Evolutionary conservation across 2,888 invertebrate species (phyloP), one percentile per base, ranked within the genome.

Genomic region (Rhorus exstirpatorius): DNA sequence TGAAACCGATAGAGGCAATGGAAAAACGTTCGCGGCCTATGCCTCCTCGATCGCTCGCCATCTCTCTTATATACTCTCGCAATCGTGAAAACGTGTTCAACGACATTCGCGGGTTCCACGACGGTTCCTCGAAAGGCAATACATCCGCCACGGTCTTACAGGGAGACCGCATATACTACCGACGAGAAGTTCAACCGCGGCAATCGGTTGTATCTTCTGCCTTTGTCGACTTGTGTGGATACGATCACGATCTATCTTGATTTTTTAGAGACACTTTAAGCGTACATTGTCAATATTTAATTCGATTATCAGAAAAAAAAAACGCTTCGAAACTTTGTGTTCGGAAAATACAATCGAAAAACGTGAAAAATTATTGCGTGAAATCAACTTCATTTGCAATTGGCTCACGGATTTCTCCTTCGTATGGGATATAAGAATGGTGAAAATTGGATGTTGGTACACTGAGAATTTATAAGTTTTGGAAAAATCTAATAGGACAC

Each of bases 1-100:
- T 77, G 85, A 76, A n/a, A 86, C 31, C 51, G 82, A 86, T 84
- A 85, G 78, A 81, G 74, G 81, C 83, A 83, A 19, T 4, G 79
- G 78, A 86, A 88, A 83, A 83, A 79, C 75, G 17, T 53, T 60
- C 26, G 38, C 70, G 41, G 55, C 35, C 53, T 46, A 53, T 78
- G 72, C 14, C 46, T 65, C 63, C 63, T 67, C 63, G 35, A 55
- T 74, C 61, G 24, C 31, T 55, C 53, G 31, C 31, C 35, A 26
- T 75, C 55, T 76, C 70, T 60, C 75, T 67, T 71, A 68, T 79
- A 72, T 85, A 86, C 3, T 71, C 71, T 31, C 19, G 7, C 80
- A 83, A 12, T n/a, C 31, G 61, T 44, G 51, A 58, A 71, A 55
- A 49, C 51, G 21, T 17, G 81, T 38, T 58, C 31, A 60, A 51